Conservation (phyloP, 35 echinoderm and acorn worm genomes). For the Heliocidaris tuberculata region DNA sequence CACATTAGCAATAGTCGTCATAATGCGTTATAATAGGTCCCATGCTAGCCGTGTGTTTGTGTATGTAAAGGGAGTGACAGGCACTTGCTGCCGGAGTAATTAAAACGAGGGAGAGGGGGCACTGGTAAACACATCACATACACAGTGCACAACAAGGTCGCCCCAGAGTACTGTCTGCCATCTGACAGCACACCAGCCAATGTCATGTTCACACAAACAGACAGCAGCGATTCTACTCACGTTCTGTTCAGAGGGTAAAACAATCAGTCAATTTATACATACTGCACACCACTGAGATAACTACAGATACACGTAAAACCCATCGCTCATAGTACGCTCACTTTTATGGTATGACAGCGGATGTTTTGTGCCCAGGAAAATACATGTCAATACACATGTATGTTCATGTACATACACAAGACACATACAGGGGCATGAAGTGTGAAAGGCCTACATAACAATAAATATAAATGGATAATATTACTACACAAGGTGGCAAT, state of each 20-base stretch:
- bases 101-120: not conserved
- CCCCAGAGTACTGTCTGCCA: not conserved
- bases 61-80: constrained; percentile 2
- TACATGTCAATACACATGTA: not conserved
- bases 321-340: not conserved
- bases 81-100: not conserved
- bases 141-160: not conserved
- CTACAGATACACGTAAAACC: not conserved
- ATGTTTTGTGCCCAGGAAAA: not conserved
- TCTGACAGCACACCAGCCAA: not conserved
- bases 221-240: not conserved
- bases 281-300: not conserved
- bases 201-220: not conserved
- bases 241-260: not conserved
- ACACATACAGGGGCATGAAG: not conserved
- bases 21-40: constrained; percentile 4
- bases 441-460: too few species aligned
- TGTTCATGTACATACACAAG: not conserved
- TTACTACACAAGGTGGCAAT: not conserved
- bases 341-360: not conserved
- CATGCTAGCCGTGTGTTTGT: not conserved
- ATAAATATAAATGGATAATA: too few species aligned
- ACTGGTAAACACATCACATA: not conserved
- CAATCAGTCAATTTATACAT: not conserved
- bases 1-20: constrained; percentile 3